phyloP scores from a whole-genome alignment of 2,888 invertebrate genomes.

The Drosophila mimica region DNA sequence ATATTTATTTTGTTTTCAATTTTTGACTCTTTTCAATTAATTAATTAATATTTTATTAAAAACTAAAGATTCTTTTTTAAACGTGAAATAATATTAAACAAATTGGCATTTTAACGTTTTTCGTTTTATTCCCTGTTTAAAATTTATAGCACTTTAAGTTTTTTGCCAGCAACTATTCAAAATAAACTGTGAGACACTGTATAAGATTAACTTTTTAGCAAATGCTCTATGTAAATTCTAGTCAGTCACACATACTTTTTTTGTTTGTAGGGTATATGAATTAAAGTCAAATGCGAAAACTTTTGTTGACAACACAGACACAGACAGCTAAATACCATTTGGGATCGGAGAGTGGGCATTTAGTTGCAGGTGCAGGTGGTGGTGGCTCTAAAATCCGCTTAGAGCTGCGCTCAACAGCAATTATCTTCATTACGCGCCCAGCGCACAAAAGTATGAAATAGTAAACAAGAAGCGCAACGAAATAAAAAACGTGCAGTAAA shows the following conservation, averaged over 20 bases:
- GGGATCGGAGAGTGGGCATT: background rate
- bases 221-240: background rate
- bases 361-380: constrained; percentile 12
- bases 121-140: too few relatives aligned
- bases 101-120: too few relatives aligned
- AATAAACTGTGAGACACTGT: too few relatives aligned
- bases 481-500: constrained; percentile 10
- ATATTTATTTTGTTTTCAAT: too few relatives aligned
- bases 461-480: constrained; percentile 40
- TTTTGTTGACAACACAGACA: constrained; percentile 41
- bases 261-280: constrained; percentile 25
- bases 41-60: too few relatives aligned
- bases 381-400: constrained; percentile 68
- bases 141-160: too few relatives aligned
- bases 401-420: constrained; percentile 77
- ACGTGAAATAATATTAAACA: too few relatives aligned
- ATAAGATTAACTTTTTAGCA: background rate
- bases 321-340: constrained; percentile 29
- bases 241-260: too few relatives aligned
- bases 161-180: too few relatives aligned
- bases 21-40: too few relatives aligned
- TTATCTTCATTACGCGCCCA: constrained; percentile 75
- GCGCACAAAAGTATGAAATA: constrained; percentile 67
- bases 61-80: too few relatives aligned
- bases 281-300: constrained; percentile 34